Percentiles rank a stretch among this genome's conserved stretches.
Conservation (phyloP, 2,113 vertebrate genomes). For the Myodes glareolus region DNA sequence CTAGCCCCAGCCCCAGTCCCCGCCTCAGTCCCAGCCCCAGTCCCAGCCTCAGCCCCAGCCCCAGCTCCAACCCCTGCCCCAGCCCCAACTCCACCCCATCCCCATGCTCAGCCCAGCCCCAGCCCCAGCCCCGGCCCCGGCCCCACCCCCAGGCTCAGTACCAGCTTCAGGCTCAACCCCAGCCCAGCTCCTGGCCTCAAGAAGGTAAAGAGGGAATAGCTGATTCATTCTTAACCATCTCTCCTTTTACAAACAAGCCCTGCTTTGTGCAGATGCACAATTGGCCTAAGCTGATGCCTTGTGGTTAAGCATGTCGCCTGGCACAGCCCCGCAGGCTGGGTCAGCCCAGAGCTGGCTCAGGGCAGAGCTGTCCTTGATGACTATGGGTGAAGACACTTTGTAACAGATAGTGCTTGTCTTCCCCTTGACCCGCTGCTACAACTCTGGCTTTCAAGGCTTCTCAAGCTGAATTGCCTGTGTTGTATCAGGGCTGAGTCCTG, state of each 20-base stretch:
- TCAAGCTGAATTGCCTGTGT: conserved; percentile 30
- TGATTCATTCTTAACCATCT: conserved; percentile 61
- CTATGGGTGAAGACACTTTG: conserved; percentile 82
- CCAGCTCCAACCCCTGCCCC: neutral
- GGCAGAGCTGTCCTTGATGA: conserved; percentile 69
- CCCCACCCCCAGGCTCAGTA: neutral
- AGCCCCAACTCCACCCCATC: too few relatives aligned
- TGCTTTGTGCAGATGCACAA: conserved; percentile 86
- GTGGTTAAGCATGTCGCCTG: conserved; percentile 84
- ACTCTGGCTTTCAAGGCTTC: conserved; percentile 17
- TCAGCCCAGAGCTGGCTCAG: conserved; percentile 81
- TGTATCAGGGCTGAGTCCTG: neutral
- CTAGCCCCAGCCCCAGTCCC: too few relatives aligned
- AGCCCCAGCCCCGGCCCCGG: neutral
- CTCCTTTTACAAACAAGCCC: conserved; percentile 87
- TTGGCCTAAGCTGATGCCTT: conserved; percentile 84
- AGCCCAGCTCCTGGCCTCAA: neutral
- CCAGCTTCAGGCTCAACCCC: neutral
- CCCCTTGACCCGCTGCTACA: conserved; percentile 79
- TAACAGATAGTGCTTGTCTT: conserved; percentile 86
- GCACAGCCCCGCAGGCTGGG: conserved; percentile 1
- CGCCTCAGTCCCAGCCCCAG: neutral
- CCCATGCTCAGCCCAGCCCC: neutral
- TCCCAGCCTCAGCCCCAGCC: neutral
- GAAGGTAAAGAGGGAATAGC: conserved; percentile 56